Evolutionary conservation across 2,113 vertebrate genomes (phyloP), one percentile per base, ranked within the genome.

Genomic region (Alethe diademata): DNA sequence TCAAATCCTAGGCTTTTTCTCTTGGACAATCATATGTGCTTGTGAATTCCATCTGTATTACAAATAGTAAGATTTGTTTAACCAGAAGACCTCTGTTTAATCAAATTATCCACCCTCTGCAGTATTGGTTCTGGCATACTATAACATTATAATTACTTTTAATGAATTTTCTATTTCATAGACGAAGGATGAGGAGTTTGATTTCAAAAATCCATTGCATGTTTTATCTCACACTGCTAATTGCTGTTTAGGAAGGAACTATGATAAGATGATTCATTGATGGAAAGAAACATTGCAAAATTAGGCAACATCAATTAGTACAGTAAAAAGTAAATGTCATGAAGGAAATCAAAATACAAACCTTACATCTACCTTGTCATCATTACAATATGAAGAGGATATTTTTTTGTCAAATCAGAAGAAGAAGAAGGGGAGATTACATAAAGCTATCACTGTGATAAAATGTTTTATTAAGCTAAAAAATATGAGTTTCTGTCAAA

Each of bases 61-160:
- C 43, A 25, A 69, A 74, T 47, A 73, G 14, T 56, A 78, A 60
- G 51, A 84, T 87, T 66, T 85, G n/a, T 86, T 92, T 78, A 94
- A 95, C 42, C 36, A 40, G 38, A 92, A 80, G 11, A 67, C 42
- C 5, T 75, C 66, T 78, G n/a, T 86, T 86, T 88, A 96, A 96
- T 88, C 56, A 48, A 48, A 80, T 91, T 88, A 45, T 73, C 17
- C 31, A 57, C 24, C 12, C 6, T 91, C 61, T 70, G 15, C 20
- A 53, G 13, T 91, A 35, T 36, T 23, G 2, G 54, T 82, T 73
- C 17, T 73, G 66, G 13, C 28, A 87, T 75, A 42, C 31, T 24
- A 2, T 61, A 91, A 58, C 40, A 42, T 8, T 58, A 19, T 42
- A 64, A 88, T 90, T 86, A 78, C 9, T 86, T 80, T 16, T 47